Base-by-base conservation (phyloP, 2,797 vertebrate species). In the Peromyscus melanophrys region DNA sequence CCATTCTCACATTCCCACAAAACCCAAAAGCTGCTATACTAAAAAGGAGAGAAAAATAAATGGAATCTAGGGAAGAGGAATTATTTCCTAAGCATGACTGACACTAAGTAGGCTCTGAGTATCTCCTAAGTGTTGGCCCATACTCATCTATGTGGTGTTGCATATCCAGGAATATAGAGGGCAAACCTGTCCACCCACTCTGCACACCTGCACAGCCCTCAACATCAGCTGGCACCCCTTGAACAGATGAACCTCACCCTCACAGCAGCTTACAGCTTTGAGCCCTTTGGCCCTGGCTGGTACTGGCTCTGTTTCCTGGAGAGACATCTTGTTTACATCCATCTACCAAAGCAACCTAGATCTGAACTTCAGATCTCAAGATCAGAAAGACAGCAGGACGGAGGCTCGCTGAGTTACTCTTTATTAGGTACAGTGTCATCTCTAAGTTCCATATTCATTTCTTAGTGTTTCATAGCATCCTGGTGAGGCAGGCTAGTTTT, bases 361-460 rank as follows among this genome's bases (percentile, higher is more conserved):
- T 93, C 65, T 97, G 81, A 96, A 95, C 71, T 61, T 34, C 90
- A 94, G 80, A 89, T 88, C 65, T 55, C 25, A 92, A 94, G 76
- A 86, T 90, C 61, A 77, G 83, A 84, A 1, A 34, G 34, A 0
- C 23, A 34, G 16, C 52, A 86, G 46, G 27, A 40, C 0, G 43
- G 77, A 73, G 73, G 67, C 65, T 85, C 21, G 1, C 14, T n/a
- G 14, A 8, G 1, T 46, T 46, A 10, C 10, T 78, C 27, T 96
- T 96, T 77, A 59, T 71, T 43, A 40, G 31, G 65, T 29, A 75
- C 31, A 40, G 4, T 59, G 29, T 55, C 52, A 27, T 94, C 92
- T 86, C 46, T 6, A 91, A 63, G 59, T 86, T 75, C 49, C 27
- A 17, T 8, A 34, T 17, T 61, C 17, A 25, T 63, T 82, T 59